Percentiles rank a stretch among this genome's conserved stretches.
Evolutionary conservation across 2,888 invertebrate genomes (phyloP).

Genomic region (Brachypterus glaber): DNA sequence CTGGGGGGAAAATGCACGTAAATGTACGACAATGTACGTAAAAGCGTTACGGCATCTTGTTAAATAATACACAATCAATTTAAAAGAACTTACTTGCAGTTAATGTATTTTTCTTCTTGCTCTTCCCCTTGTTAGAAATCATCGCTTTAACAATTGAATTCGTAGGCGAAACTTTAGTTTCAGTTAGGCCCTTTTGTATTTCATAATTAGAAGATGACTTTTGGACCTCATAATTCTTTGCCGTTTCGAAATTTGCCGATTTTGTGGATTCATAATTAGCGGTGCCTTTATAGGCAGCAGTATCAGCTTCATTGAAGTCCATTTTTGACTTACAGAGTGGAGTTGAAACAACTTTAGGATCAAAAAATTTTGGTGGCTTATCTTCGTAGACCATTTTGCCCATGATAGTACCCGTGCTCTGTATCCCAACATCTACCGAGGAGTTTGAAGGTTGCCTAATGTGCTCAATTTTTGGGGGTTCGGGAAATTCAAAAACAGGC

Average conservation of each 20-base stretch:
- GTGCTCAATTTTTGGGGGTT: constrained; percentile 11
- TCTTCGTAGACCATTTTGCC: constrained; percentile 11
- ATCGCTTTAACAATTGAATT: constrained; percentile 47
- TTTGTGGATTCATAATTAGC: constrained; percentile 9
- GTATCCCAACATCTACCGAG: constrained; percentile 9
- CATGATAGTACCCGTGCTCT: not conserved
- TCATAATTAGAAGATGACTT: constrained; percentile 22
- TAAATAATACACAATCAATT: too few species aligned
- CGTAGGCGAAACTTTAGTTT: constrained; percentile 41
- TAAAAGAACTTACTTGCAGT: constrained; percentile 65
- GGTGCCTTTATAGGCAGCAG: constrained; percentile 14
- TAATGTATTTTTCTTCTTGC: constrained; percentile 63
- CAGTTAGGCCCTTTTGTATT: constrained; percentile 26
- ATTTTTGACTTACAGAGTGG: constrained; percentile 24
- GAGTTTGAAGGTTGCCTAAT: constrained; percentile 8
- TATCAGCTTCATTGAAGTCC: constrained; percentile 20
- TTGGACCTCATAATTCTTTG: constrained; percentile 4
- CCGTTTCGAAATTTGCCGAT: not conserved
- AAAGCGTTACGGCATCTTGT: too few species aligned
- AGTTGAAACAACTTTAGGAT: constrained; percentile 32
- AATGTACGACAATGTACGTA: too few species aligned
- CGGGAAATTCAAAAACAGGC: constrained; percentile 26
- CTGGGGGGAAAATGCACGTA: too few species aligned
- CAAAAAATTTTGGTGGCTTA: constrained; percentile 25
- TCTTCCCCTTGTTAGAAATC: constrained; percentile 51